Conservation (phyloP, 2,888 invertebrate genomes). For the Stenichneumon culpator region DNA sequence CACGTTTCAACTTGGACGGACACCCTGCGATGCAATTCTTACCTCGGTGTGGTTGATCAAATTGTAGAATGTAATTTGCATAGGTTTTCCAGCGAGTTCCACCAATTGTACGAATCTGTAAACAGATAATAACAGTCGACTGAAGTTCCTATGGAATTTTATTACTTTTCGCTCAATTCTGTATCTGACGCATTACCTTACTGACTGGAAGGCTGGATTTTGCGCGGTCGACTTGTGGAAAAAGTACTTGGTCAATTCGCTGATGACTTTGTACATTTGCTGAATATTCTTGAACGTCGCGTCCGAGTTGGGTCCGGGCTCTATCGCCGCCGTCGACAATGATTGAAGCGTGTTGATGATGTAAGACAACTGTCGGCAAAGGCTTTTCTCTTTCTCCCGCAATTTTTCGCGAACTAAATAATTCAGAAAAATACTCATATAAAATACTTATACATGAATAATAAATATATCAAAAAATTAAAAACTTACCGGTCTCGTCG, state of each 20-base stretch:
- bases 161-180: background rate
- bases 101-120: conserved; percentile 78
- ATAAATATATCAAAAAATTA: conserved; percentile 5
- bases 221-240: conserved; percentile 85
- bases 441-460: background rate
- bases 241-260: conserved; percentile 88
- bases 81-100: conserved; percentile 87
- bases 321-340: conserved; percentile 86
- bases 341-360: conserved; percentile 86
- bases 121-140: conserved; percentile 2
- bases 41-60: conserved; percentile 88
- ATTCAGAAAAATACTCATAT: background rate
- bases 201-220: conserved; percentile 86
- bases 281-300: conserved; percentile 87
- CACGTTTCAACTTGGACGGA: background rate
- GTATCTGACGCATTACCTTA: conserved; percentile 82
- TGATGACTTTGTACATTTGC: conserved; percentile 86
- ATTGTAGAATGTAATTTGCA: conserved; percentile 87
- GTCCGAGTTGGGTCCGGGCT: conserved; percentile 87
- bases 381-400: conserved; percentile 86
- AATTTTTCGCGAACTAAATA: conserved; percentile 84
- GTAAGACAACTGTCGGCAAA: conserved; percentile 87
- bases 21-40: conserved; percentile 59
- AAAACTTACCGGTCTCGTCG: conserved; percentile 74
- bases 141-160: background rate